phyloP scores from a whole-genome alignment of 2,888 invertebrate species.

The Andrena haemorrhoa region DNA sequence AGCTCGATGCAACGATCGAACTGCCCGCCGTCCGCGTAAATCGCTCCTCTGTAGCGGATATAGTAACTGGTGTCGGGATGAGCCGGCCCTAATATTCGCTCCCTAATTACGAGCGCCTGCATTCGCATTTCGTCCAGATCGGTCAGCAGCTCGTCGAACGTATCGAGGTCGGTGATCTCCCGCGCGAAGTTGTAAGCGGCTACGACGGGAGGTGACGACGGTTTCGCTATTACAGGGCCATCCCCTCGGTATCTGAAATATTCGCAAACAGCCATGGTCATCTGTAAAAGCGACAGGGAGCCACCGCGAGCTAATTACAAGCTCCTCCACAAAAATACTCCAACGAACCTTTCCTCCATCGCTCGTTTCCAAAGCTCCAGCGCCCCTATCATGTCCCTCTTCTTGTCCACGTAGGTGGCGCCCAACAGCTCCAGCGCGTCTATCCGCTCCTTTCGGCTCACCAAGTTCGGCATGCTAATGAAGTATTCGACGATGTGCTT shows the following conservation, averaged over 20 bases:
- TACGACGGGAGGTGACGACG: slow-evolving; percentile 89
- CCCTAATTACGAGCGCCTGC: slow-evolving; percentile 96
- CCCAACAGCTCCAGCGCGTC: slow-evolving; percentile 96
- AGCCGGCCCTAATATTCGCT: slow-evolving; percentile 95
- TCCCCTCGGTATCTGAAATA: slow-evolving; percentile 87
- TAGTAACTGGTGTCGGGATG: slow-evolving; percentile 99
- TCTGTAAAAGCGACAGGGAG: no score
- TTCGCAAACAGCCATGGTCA: not conserved
- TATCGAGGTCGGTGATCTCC: slow-evolving; percentile 92
- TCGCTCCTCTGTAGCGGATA: slow-evolving; percentile 96
- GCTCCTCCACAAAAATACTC: not conserved
- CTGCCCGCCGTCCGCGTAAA: slow-evolving; percentile 97
- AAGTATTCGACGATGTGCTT: slow-evolving; percentile 97
- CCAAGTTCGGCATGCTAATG: slow-evolving; percentile 88
- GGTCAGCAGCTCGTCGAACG: slow-evolving; percentile 93
- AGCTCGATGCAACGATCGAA: slow-evolving; percentile 96
- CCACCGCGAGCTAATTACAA: not conserved
- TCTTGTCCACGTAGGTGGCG: slow-evolving; percentile 98
- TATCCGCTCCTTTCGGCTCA: slow-evolving; percentile 92
- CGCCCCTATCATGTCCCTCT: slow-evolving; percentile 96
- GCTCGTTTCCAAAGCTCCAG: slow-evolving; percentile 95
- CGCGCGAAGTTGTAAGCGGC: slow-evolving; percentile 95
- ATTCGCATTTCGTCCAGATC: slow-evolving; percentile 99
- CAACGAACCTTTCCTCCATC: slow-evolving; percentile 92
- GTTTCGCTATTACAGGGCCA: slow-evolving; percentile 90